These are phyloP conservation scores for Lordiphosa mommai DNA, from an alignment of 1,140 invertebrate genomes.

Conservation along the genomic window DNA sequence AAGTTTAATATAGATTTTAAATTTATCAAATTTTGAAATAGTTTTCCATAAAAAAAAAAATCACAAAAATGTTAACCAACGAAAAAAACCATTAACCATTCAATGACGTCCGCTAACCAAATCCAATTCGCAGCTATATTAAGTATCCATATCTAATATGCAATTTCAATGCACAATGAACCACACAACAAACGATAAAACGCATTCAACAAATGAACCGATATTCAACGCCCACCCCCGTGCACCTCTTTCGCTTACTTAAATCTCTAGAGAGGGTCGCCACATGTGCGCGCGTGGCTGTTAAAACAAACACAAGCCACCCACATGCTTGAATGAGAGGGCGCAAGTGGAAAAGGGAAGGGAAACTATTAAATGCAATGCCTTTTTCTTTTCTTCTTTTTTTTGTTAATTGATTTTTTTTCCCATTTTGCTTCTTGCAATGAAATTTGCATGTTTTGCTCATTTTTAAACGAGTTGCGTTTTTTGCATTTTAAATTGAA, in stretches of 20 bases:
- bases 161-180: conserved; percentile 52
- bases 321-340: conserved; percentile 24
- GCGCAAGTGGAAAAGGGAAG: not conserved
- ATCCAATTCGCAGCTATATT: too few relatives aligned
- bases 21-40: too few relatives aligned
- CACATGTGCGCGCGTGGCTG: conserved; percentile 54
- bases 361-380: conserved; percentile 19
- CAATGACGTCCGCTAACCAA: too few relatives aligned
- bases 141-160: conserved; percentile 10
- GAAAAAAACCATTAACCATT: too few relatives aligned
- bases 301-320: conserved; percentile 57
- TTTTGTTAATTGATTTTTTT: conserved; percentile 37
- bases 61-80: too few relatives aligned
- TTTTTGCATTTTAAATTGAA: conserved; percentile 4
- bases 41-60: too few relatives aligned
- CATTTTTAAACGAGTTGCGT: not conserved
- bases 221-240: not conserved
- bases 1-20: too few relatives aligned
- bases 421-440: not conserved
- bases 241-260: not conserved
- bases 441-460: conserved; percentile 12
- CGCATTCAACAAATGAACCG: conserved; percentile 12
- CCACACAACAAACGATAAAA: conserved; percentile 44
- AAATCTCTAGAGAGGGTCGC: not conserved
- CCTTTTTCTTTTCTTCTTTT: not conserved